These are phyloP conservation scores for Notolepis coatsorum DNA, from an alignment of 2,797 vertebrate species.

Conservation along the genomic window DNA sequence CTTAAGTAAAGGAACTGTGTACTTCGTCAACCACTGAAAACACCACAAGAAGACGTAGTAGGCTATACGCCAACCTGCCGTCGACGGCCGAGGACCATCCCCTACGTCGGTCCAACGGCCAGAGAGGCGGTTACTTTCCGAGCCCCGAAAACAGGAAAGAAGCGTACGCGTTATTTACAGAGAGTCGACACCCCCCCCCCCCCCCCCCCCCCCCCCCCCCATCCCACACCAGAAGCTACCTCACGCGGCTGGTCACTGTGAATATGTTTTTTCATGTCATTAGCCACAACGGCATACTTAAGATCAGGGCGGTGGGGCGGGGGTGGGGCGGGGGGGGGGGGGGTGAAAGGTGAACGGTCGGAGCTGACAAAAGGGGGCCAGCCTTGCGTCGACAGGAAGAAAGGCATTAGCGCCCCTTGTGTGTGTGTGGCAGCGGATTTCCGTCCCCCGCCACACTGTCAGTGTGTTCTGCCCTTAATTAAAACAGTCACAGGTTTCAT, in stretches of 20 bases:
- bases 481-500: slow-evolving; percentile 82
- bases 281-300: slow-evolving; percentile 61
- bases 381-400: slow-evolving; percentile 68
- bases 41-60: no score
- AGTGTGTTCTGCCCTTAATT: slow-evolving; percentile 79
- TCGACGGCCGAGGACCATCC: no score
- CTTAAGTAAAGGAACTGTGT: no score
- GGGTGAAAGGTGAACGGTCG: slow-evolving; percentile 68
- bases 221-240: neutral
- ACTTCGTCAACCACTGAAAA: no score
- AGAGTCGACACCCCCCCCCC: no score
- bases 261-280: slow-evolving; percentile 53
- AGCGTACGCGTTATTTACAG: no score
- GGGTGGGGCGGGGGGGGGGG: no score
- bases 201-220: no score
- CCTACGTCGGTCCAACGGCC: no score
- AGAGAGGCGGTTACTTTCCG: no score
- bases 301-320: slow-evolving; percentile 55
- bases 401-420: slow-evolving; percentile 75
- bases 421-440: slow-evolving; percentile 72
- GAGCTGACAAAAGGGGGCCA: slow-evolving; percentile 69
- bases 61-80: no score
- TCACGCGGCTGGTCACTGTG: neutral
- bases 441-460: slow-evolving; percentile 68
- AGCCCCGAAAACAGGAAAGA: no score